A percentile compares a stretch with the other conserved stretches of the same genome.
phyloP scores from a whole-genome alignment of 2,797 vertebrate species.

The Diplodus puntazzo region DNA sequence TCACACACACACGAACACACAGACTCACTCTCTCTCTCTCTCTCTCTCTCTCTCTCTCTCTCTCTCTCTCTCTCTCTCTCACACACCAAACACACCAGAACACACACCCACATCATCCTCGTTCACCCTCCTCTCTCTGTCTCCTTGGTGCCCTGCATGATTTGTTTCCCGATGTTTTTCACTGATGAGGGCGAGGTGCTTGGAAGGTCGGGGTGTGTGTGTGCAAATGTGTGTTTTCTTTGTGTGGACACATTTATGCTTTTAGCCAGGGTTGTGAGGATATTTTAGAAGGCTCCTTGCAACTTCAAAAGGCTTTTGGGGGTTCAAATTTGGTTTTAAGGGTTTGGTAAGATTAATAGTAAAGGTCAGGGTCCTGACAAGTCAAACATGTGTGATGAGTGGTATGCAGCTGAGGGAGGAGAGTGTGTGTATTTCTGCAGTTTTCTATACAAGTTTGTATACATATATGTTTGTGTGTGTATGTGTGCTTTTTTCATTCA shows the following conservation, averaged over 20 bases:
- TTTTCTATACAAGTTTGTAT: background rate
- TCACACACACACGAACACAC: background rate
- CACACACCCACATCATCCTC: constrained; percentile 1
- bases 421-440: background rate
- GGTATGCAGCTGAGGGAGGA: background rate
- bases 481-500: background rate
- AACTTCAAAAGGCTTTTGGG: no score
- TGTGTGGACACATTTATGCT: no score
- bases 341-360: no score
- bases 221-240: background rate
- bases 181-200: constrained; percentile 44
- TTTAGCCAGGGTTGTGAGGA: no score
- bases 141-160: constrained; percentile 17
- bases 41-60: no score
- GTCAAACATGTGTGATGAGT: background rate
- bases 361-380: no score
- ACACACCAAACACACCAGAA: constrained; percentile 4
- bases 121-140: background rate
- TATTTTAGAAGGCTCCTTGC: no score
- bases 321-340: no score
- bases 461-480: constrained; percentile 13
- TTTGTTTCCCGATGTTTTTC: constrained; percentile 46
- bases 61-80: background rate
- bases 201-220: constrained; percentile 19
- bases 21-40: background rate